Base-by-base conservation (phyloP, 2,888 invertebrate genomes). In the Portevinia maculata region DNA sequence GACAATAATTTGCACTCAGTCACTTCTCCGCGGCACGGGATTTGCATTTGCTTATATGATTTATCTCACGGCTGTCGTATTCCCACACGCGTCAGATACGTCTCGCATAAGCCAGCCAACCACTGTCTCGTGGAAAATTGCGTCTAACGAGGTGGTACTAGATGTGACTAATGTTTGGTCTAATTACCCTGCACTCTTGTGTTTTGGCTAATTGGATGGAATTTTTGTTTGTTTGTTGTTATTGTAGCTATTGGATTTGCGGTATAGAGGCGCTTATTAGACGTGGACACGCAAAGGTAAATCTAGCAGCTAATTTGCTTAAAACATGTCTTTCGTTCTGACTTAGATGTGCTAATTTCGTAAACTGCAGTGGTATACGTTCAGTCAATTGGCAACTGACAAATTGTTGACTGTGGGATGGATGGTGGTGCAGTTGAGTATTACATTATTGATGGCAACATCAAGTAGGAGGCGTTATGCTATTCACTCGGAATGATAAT, bases 161-260 rank as follows among this genome's bases (percentile, higher is more conserved):
- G 71, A 76, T 83, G 70, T 76, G 81, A 83, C 81, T 83, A 76
- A 76, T 83, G 81, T 83, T 76, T 83, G 81, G 76, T 76, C 76
- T 83, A 83, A 83, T 83, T 83, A 83, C 71, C 65, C 64, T 59
- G 76, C 71, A 41, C 71, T 76, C 60, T 60, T 83, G 70, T 76
- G 75, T 83, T 71, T 81, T 55, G 76, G 46, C 71, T 83, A 83
- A 83, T 83, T 83, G 81, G 81, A 65, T 60, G 76, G 60, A 52
- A 24, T 50, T 69, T n/a, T n/a, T n/a, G n/a, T n/a, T 41, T 17
- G 15, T 52, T 46, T 50, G 48, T 50, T 30, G 21, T 37, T 34
- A 24, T 17, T 11, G 1, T 57, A 55, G 9, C 11, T 17, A 8
- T 39, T 13, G n/a, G 39, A 7, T 59, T 52, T 65, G 41, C 17